Percentiles rank a stretch among this genome's conserved stretches.
Conservation (phyloP, 2,113 vertebrate species). For the Gasterosteus aculeatus region DNA sequence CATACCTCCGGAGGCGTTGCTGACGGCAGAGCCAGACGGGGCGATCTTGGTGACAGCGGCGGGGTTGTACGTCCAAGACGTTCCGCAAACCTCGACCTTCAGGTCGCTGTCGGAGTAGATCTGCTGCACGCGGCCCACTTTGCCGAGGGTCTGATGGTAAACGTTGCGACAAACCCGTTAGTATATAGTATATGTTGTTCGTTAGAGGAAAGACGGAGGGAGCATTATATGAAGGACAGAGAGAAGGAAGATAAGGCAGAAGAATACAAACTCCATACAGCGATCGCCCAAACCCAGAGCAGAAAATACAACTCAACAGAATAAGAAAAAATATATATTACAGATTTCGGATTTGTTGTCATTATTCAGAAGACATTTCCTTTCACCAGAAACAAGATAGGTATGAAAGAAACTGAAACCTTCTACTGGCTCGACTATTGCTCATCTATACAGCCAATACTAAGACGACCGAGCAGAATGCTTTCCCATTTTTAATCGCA, state of each 20-base stretch:
- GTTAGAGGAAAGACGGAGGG: conserved; percentile 17
- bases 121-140: conserved; percentile 98
- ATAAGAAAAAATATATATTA: no score
- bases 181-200: conserved; percentile 31
- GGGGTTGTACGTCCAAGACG: conserved; percentile 99
- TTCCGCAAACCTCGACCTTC: conserved; percentile 98
- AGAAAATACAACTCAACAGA: conserved; percentile 13
- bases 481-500: conserved; percentile 67
- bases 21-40: conserved; percentile 94
- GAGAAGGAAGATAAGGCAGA: background rate
- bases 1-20: conserved; percentile 97
- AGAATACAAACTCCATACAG: conserved; percentile 20
- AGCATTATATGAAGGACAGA: conserved; percentile 3
- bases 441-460: conserved; percentile 54
- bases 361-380: conserved; percentile 48
- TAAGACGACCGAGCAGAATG: conserved; percentile 49
- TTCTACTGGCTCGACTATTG: conserved; percentile 34
- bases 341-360: conserved; percentile 31
- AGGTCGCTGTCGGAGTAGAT: conserved; percentile 99
- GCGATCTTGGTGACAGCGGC: conserved; percentile 98
- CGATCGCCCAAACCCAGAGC: conserved; percentile 16
- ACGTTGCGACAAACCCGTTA: conserved; percentile 52
- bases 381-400: conserved; percentile 26
- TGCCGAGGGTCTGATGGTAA: conserved; percentile 91
- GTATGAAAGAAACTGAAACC: conserved; percentile 27